A percentile compares a stretch with the other conserved stretches of the same genome.
These are phyloP conservation scores for Hippocampus comes DNA, from an alignment of 2,113 vertebrate species.

Conservation along the genomic window DNA sequence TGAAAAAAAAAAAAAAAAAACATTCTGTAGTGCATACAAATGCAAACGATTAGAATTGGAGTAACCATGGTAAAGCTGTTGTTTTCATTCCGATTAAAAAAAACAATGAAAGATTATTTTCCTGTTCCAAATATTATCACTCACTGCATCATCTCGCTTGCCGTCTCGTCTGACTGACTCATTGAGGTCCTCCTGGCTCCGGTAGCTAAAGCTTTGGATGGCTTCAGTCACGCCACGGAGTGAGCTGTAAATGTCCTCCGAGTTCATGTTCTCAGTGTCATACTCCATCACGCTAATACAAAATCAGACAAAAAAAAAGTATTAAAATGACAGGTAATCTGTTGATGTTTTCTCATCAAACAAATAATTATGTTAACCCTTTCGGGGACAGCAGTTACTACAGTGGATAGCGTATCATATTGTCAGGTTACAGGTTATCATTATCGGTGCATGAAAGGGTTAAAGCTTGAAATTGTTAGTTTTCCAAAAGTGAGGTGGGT, in stretches of 20 bases:
- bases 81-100: not conserved
- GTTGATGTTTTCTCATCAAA: slow-evolving; percentile 1
- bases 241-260: slow-evolving; percentile 98
- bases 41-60: not conserved
- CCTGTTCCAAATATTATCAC: slow-evolving; percentile 44
- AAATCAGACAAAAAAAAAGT: not conserved
- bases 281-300: slow-evolving; percentile 85
- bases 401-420: too few relatives aligned
- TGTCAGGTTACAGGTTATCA: too few relatives aligned
- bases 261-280: slow-evolving; percentile 98
- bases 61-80: not conserved
- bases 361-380: not conserved
- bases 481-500: not conserved
- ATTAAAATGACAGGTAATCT: not conserved
- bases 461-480: not conserved
- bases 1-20: not conserved
- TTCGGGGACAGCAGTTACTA: too few relatives aligned
- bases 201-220: slow-evolving; percentile 97
- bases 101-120: not conserved
- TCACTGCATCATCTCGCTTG: slow-evolving; percentile 91
- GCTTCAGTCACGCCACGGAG: slow-evolving; percentile 96
- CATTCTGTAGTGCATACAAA: not conserved
- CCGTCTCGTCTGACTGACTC: slow-evolving; percentile 89
- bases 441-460: not conserved
- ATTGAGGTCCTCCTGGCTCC: slow-evolving; percentile 96